phyloP scores from a whole-genome alignment of 2,113 vertebrate species.

The Syrmaticus mikado region DNA sequence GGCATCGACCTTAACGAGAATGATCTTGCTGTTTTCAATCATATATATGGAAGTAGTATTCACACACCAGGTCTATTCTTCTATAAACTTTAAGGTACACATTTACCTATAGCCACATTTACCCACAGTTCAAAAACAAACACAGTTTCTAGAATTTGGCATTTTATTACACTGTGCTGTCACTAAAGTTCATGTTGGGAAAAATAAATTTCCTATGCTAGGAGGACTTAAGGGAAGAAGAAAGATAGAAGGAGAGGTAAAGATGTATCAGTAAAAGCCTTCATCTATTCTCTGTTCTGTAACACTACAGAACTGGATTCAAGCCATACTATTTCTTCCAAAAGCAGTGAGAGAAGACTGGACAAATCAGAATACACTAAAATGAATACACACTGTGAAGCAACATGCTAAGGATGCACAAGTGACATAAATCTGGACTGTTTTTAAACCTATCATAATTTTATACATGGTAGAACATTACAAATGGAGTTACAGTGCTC shows the following conservation, averaged over 20 bases:
- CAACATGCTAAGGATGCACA: neutral
- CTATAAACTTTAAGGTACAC: neutral
- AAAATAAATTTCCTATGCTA: neutral
- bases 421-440: neutral
- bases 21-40: neutral
- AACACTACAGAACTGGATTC: neutral
- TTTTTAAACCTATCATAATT: neutral
- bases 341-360: neutral
- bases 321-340: neutral
- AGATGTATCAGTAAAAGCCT: neutral
- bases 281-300: neutral
- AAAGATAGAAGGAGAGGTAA: neutral
- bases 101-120: neutral
- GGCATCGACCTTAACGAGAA: neutral
- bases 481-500: neutral
- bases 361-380: neutral
- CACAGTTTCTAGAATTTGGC: neutral
- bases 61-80: neutral
- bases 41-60: neutral
- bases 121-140: accelerated
- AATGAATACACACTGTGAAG: neutral
- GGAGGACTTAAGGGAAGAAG: neutral
- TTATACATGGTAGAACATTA: neutral
- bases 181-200: neutral
- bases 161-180: neutral